phyloP scores from a whole-genome alignment of 2,888 invertebrate species.

The Nycteola revayana region DNA sequence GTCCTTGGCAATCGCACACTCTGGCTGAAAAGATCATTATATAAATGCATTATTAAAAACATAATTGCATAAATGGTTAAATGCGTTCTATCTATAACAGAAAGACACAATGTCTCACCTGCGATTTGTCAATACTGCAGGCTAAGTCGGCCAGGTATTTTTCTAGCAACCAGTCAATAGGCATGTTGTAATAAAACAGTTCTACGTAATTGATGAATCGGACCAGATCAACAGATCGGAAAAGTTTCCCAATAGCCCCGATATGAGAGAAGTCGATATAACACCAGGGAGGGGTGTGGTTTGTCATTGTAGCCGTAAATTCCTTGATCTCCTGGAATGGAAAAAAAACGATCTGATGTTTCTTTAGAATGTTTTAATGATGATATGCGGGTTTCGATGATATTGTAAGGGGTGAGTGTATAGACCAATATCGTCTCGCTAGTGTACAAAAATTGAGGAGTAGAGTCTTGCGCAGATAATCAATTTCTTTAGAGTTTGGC shows the following conservation, averaged over 20 bases:
- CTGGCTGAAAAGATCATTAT: constrained; percentile 84
- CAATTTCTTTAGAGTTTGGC: too few relatives aligned
- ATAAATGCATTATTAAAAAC: neutral
- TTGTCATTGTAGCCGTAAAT: constrained; percentile 42
- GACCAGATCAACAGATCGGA: constrained; percentile 92
- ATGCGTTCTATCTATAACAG: neutral
- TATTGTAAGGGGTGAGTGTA: too few relatives aligned
- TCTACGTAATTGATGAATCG: constrained; percentile 95
- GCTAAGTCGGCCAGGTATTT: constrained; percentile 93
- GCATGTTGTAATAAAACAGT: constrained; percentile 97
- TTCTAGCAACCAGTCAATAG: constrained; percentile 97
- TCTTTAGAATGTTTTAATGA: too few relatives aligned
- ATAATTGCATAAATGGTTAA: neutral
- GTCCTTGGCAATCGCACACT: constrained; percentile 89
- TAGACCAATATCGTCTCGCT: too few relatives aligned
- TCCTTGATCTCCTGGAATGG: too few relatives aligned
- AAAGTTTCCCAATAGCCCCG: constrained; percentile 98
- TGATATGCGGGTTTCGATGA: too few relatives aligned
- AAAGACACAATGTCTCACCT: neutral
- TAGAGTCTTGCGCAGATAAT: too few relatives aligned
- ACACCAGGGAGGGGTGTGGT: constrained; percentile 88
- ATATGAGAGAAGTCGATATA: constrained; percentile 96
- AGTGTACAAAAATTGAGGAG: too few relatives aligned
- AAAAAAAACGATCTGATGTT: neutral
- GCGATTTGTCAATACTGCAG: constrained; percentile 89